phyloP scores from a whole-genome alignment of 1,140 invertebrate genomes.

The Bombyx mandarina region DNA sequence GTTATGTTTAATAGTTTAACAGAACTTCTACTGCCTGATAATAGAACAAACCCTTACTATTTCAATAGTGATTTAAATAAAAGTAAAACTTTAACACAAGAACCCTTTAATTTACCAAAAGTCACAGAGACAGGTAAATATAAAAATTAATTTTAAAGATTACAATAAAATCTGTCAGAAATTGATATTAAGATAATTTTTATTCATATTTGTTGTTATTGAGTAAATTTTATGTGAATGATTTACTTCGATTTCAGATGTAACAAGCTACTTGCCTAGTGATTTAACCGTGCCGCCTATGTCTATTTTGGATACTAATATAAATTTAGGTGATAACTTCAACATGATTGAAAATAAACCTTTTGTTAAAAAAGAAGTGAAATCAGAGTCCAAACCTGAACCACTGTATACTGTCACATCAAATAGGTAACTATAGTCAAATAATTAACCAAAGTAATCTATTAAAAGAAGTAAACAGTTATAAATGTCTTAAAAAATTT shows the following conservation, averaged over 20 bases:
- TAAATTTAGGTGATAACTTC: conserved; percentile 25
- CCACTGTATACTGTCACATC: conserved; percentile 43
- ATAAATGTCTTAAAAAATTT: neutral
- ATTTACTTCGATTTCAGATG: conserved; percentile 26
- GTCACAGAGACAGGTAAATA: conserved; percentile 30
- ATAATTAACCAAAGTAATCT: too few relatives aligned
- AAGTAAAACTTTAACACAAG: conserved; percentile 28
- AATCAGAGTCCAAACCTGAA: conserved; percentile 34
- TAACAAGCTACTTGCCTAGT: conserved; percentile 21
- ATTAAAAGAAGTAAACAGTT: too few relatives aligned
- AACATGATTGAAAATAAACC: conserved; percentile 50
- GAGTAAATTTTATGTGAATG: neutral
- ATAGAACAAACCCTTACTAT: conserved; percentile 28
- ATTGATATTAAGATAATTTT: too few relatives aligned
- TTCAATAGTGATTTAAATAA: conserved; percentile 35
- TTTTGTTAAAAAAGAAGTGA: conserved; percentile 39
- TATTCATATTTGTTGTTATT: neutral
- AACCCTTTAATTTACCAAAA: conserved; percentile 31
- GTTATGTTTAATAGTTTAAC: conserved; percentile 49
- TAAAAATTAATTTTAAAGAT: neutral
- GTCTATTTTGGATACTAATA: conserved; percentile 26
- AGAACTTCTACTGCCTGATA: conserved; percentile 43
- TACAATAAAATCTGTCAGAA: neutral
- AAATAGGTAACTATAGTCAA: conserved; percentile 28
- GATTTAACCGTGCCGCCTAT: conserved; percentile 22